Evolutionary conservation across 2,797 vertebrate genomes (phyloP), one percentile per base, ranked within the genome.

Genomic region (Enteromius mattozi): DNA sequence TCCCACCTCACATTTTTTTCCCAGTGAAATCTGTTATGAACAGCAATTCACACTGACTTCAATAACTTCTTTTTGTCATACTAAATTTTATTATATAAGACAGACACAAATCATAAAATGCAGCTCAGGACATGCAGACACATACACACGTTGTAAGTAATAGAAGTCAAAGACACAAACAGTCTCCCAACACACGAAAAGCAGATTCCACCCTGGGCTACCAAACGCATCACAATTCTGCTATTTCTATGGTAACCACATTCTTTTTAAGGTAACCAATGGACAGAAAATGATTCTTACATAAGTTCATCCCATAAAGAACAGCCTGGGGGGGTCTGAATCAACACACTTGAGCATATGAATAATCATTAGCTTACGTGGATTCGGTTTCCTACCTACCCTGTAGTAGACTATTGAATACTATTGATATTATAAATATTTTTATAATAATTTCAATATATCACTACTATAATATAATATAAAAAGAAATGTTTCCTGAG

Each of bases 171-270:
- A 27, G 54, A 69, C 24, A 27, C 14, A 40, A 80, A 10, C 14
- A 2, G 27, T 61, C 54, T 68, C 21, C 42, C 14, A 33, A 74
- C 77, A 47, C 24, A 54, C 51, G 72, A 33, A 17, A 49, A 83
- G 66, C 42, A 49, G n/a, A 63, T 82, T 45, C 45, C 59, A 71
- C 84, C 76, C 71, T 47, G 42, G 68, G 76, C 76, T 13, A 49
- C 65, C 37, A 14, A 79, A 49, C 40, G 37, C 54, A 75, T 86
- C 84, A 76, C 69, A 75, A 84, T 78, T 72, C 30, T 84, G 66
- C 70, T 68, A 82, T 88, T 87, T 86, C 86, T 86, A 85, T 83
- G 86, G 82, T 47, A 88, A 87, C 88, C 84, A n/a, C 47, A 87
- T 70, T 75, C 71, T 85, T 86, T 82, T 42, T 54, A 83, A 86